Conservation (phyloP, 2,797 vertebrate genomes). For the Cossypha heuglini region DNA sequence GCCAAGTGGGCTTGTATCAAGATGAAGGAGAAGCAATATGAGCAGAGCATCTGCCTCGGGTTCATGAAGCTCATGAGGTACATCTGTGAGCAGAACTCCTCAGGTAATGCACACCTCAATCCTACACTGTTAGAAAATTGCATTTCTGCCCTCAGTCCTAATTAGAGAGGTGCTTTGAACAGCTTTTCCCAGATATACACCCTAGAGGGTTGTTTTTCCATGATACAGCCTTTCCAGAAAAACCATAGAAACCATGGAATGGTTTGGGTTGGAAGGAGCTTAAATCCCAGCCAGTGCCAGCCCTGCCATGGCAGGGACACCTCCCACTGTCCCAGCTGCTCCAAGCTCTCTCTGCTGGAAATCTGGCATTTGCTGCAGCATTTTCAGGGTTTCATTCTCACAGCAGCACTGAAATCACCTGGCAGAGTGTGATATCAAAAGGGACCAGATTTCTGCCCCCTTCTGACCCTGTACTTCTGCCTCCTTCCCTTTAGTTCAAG, state of each 20-base stretch:
- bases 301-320: neutral
- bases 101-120: slow-evolving; percentile 70
- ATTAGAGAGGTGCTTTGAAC: neutral
- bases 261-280: neutral
- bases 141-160: neutral
- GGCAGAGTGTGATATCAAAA: neutral
- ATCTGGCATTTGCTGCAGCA: neutral
- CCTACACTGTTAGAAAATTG: accelerated
- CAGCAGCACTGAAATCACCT: neutral
- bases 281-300: accelerated
- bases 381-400: neutral
- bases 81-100: slow-evolving; percentile 89
- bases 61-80: slow-evolving; percentile 94
- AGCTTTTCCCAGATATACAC: neutral
- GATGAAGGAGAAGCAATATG: slow-evolving; percentile 83
- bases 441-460: neutral
- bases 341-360: neutral
- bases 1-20: slow-evolving; percentile 89
- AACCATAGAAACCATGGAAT: accelerated
- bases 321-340: neutral
- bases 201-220: accelerated
- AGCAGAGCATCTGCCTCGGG: slow-evolving; percentile 90
- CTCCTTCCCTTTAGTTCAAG: neutral
- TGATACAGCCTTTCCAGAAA: neutral
- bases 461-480: neutral